Percentiles rank a stretch among this genome's conserved stretches.
Conservation (phyloP, 2,888 invertebrate species). For the Papilio protenor region DNA sequence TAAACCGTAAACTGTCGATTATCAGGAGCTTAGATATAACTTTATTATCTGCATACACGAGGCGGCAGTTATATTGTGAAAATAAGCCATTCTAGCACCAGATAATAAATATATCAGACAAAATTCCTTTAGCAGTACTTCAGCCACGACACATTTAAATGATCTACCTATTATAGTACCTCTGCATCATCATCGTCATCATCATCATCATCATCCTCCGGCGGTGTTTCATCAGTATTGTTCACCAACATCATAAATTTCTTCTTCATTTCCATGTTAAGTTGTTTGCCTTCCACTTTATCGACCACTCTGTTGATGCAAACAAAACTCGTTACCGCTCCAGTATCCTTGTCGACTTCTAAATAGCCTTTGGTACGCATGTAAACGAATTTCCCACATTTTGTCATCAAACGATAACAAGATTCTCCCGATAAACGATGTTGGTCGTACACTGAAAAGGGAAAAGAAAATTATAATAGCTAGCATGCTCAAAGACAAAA, state of each 20-base stretch:
- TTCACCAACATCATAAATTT: conserved; percentile 86
- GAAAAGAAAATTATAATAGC: background rate
- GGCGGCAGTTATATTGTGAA: background rate
- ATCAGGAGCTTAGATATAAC: too few species aligned
- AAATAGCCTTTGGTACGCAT: conserved; percentile 91
- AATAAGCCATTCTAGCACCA: background rate
- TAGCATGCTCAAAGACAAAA: background rate
- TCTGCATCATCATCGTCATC: conserved; percentile 52
- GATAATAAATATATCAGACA: background rate
- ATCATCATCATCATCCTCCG: conserved; percentile 52
- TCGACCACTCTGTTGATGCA: conserved; percentile 92
- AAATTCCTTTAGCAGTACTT: background rate
- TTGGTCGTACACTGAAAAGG: conserved; percentile 88
- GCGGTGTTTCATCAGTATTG: conserved; percentile 49
- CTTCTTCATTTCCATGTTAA: conserved; percentile 89
- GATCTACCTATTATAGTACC: conserved; percentile 48
- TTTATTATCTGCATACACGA: too few species aligned
- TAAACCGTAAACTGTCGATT: too few species aligned
- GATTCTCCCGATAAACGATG: conserved; percentile 91
- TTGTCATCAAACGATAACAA: conserved; percentile 91
- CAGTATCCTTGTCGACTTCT: conserved; percentile 89
- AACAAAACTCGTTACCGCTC: conserved; percentile 91
- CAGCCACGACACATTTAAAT: background rate
- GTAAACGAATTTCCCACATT: conserved; percentile 92
- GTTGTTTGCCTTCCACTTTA: conserved; percentile 87